Conservation (phyloP, 2,797 vertebrate species). For the Anguilla megastoma region DNA sequence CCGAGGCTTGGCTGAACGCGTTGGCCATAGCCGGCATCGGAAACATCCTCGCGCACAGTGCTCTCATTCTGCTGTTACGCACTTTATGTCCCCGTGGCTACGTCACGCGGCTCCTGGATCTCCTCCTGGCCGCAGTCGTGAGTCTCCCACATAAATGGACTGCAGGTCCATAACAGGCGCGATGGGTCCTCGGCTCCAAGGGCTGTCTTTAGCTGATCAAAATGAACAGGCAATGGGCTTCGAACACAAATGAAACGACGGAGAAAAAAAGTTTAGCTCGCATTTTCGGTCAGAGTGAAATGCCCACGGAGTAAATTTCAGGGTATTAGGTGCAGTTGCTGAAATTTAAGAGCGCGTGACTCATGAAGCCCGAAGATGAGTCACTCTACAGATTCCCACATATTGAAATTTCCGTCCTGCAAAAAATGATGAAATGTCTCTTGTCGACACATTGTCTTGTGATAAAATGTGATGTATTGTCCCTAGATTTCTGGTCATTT, state of each 20-base stretch:
- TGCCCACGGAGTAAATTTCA: not conserved
- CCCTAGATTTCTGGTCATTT: not conserved
- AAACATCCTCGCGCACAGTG: no score
- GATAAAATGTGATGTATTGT: not conserved
- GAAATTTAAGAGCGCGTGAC: not conserved
- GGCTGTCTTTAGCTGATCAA: not conserved
- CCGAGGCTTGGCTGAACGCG: no score
- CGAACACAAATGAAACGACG: not conserved
- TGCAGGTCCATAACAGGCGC: not conserved
- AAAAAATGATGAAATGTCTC: not conserved
- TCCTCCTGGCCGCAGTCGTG: not conserved
- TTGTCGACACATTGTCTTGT: no score
- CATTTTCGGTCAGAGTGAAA: not conserved
- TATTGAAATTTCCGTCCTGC: not conserved
- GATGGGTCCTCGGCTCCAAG: not conserved
- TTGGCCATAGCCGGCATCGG: no score
- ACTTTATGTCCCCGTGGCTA: not conserved
- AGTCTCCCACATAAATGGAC: not conserved
- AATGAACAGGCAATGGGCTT: not conserved
- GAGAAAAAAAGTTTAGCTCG: not conserved
- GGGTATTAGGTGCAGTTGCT: not conserved
- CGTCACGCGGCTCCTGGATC: not conserved
- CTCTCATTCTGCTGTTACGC: not conserved
- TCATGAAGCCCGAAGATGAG: not conserved
- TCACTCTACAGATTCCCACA: not conserved